Evolutionary conservation across 2,888 invertebrate species (phyloP), one percentile per base, ranked within the genome.

Genomic region (Pollenia amentaria): DNA sequence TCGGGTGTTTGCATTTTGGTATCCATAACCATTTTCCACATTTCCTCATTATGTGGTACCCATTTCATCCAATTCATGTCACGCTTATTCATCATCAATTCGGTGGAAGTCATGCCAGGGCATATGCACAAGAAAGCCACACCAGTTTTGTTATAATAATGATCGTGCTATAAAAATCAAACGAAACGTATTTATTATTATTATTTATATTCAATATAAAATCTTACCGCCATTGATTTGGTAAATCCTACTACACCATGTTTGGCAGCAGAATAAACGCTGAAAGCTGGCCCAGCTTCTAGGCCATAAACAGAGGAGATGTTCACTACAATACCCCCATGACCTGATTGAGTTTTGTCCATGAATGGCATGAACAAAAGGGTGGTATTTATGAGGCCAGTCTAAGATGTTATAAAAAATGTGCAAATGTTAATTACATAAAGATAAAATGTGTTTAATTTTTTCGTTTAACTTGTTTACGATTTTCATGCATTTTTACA

Each of bases 181-280:
- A 67, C 18, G 57, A 18, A 48, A 1, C 11, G 8, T 14, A 38
- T 48, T 44, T 16, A 4, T 21, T 38, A 3, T 65, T 29, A 7
- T 16, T 46, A 18, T 48, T 10, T 64, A 8, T 3, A 18, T 11
- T 48, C 0, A 29, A 21, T 6, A 14, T 42, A 44, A 42, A 62
- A 38, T 57, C 84, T 88, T 88, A 91, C 91, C 4, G 89, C 92
- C 89, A 93, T 90, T 3, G 92, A 92, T 16, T 92, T 91, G 3
- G 93, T 93, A 83, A 93, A 92, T 57, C 93, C 93, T 7, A 93
- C 78, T 9, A 93, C 91, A 79, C 93, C 93, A 65, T 92, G 92
- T 69, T 93, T 93, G 73, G 92, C 92, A 6, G 92, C 93, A 3
- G 92, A 88, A 48, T 93, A 93, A 7, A 91, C 91, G 4, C 92